Evolutionary conservation across 2,888 invertebrate species (phyloP), one percentile per base, ranked within the genome.

Genomic region (Chrysotoxum bicinctum): DNA sequence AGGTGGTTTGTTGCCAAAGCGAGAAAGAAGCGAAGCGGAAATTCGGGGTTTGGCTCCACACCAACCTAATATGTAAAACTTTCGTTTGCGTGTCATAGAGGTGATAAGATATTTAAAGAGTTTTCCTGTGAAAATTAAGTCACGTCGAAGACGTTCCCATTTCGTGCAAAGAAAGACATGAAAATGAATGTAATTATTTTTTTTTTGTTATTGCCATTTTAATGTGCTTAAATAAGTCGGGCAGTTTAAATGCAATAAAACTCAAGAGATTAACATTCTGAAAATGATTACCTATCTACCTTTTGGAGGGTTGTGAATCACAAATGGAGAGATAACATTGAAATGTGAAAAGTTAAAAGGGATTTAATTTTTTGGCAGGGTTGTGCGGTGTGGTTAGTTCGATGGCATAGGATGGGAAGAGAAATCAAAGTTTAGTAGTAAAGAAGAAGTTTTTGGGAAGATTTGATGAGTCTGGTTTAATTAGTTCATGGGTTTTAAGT

Each of bases 21-120:
- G 50, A 21, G 10, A 32, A 26, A 35, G 14, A 12, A 1, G 14
- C 37, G 12, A 14, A n/a, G 37, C 12, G 14, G 1, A 0, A 43
- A 43, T 43, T 43, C 43, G n/a, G 16, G 43, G 16, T 7, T 40
- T n/a, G 40, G 40, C 40, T n/a, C 43, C 16, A 43, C n/a, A 14
- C 48, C 23, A 9, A 40, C 3, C n/a, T 26, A 62, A 23, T 26
- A 45, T 30, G 35, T 56, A 56, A 32, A 58, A 58, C 58, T 58
- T 58, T 45, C 60, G 64, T 84, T 84, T 74, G 79, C 62, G 74
- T 79, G 83, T 74, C 69, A 64, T 64, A 16, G 48, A 70, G 69
- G 74, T 66, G 79, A 84, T 84, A 79, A 84, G 69, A 79, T 79
- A 83, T 83, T 83, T 40, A 73, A 72, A 69, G 66, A 66, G 66